phyloP scores from a whole-genome alignment of 1,140 invertebrate species.

The Araneus ventricosus region DNA sequence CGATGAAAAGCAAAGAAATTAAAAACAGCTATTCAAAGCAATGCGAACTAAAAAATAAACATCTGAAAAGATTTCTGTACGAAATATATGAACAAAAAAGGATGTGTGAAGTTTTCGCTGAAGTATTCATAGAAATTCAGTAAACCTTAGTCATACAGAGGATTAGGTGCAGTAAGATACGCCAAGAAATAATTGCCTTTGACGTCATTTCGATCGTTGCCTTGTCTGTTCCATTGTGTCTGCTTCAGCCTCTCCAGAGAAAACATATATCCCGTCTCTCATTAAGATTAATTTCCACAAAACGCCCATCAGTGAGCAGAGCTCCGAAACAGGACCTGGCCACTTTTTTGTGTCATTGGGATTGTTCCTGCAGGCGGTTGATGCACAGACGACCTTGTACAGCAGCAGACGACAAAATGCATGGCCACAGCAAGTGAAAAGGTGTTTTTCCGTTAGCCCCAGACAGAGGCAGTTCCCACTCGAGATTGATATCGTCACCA shows the following conservation, averaged over 20 bases:
- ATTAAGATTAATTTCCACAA: slow-evolving; percentile 17
- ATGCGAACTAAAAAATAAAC: too few relatives aligned
- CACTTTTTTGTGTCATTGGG: slow-evolving; percentile 17
- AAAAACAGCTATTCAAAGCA: too few relatives aligned
- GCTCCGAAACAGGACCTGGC: neutral
- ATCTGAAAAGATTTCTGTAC: too few relatives aligned
- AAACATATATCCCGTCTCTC: neutral
- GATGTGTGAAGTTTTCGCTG: too few relatives aligned
- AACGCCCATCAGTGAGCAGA: neutral
- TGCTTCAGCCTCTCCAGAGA: neutral
- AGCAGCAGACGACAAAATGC: neutral
- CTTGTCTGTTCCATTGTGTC: slow-evolving; percentile 4
- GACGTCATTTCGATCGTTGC: neutral
- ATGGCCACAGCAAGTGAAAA: neutral
- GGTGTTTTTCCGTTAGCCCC: slow-evolving; percentile 12
- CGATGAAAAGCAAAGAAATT: too few relatives aligned
- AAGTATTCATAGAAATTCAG: too few relatives aligned
- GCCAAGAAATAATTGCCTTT: neutral
- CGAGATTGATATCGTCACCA: slow-evolving; percentile 13
- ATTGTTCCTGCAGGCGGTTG: neutral
- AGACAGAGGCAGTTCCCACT: slow-evolving; percentile 20
- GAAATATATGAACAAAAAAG: too few relatives aligned
- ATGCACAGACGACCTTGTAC: neutral
- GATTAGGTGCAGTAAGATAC: neutral
- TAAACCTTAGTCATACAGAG: neutral